Percentiles rank a stretch among this genome's conserved stretches.
Conservation (phyloP, 2,113 vertebrate species). For the Aspidoscelis tigris region DNA sequence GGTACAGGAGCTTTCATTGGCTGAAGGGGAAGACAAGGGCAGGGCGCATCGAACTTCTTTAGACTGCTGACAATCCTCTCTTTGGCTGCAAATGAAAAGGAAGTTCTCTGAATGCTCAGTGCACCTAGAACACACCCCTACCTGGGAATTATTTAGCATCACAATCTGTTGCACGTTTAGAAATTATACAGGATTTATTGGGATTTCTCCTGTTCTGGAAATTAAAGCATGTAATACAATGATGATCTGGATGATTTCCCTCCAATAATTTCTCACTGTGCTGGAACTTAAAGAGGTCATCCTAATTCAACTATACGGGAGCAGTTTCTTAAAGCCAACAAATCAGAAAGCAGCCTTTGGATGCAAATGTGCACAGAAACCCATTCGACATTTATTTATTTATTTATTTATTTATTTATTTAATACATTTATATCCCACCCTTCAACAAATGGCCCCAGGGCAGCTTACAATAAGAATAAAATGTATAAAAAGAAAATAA, state of each 20-base stretch:
- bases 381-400: too few relatives aligned
- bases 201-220: too few relatives aligned
- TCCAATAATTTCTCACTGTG: background rate
- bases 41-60: constrained; percentile 85
- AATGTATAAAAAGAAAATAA: too few relatives aligned
- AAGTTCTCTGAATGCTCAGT: background rate
- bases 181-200: background rate
- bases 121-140: background rate
- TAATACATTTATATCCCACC: too few relatives aligned
- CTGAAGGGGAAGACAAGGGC: constrained; percentile 76
- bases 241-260: background rate
- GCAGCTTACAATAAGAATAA: too few relatives aligned
- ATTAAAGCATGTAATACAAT: background rate
- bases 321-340: background rate
- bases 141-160: background rate
- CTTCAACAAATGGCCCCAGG: too few relatives aligned
- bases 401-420: too few relatives aligned
- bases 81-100: constrained; percentile 78
- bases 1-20: constrained; percentile 84
- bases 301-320: background rate
- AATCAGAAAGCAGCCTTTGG: background rate
- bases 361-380: background rate
- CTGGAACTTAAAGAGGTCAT: background rate
- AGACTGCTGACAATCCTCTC: constrained; percentile 88
- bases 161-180: background rate